Conservation (phyloP, 2,888 invertebrate genomes). For the Toxonevra muliebris region DNA sequence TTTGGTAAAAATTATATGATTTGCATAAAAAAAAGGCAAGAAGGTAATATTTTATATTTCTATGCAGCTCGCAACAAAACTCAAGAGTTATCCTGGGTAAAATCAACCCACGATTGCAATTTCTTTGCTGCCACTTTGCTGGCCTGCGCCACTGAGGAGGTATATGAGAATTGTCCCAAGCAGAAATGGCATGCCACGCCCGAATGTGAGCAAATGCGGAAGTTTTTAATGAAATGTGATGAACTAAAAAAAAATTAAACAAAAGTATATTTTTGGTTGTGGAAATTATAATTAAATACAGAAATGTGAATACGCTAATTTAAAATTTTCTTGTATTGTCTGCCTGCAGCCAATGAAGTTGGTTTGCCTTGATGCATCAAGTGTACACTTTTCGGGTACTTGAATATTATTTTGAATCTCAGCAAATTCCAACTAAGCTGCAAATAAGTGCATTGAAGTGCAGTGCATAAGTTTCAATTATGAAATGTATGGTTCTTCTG, state of each 20-base stretch:
- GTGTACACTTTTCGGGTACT: no score
- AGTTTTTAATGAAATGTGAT: constrained; percentile 42
- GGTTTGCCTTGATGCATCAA: no score
- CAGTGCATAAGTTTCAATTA: no score
- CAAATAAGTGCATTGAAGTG: no score
- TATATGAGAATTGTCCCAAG: constrained; percentile 47
- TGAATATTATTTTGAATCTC: no score
- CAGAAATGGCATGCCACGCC: constrained; percentile 45
- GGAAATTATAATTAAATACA: neutral
- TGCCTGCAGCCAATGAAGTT: no score
- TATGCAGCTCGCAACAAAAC: constrained; percentile 39
- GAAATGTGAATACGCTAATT: neutral
- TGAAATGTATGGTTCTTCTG: no score
- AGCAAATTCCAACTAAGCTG: no score
- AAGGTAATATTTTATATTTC: neutral
- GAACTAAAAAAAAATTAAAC: constrained; percentile 8
- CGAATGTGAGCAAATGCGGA: constrained; percentile 44
- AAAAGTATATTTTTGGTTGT: neutral
- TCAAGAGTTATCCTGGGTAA: constrained; percentile 44
- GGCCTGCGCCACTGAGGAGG: constrained; percentile 45
- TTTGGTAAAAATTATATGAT: constrained; percentile 15
- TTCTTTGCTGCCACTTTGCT: constrained; percentile 45
- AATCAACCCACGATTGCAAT: constrained; percentile 41
- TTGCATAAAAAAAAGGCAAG: no score
- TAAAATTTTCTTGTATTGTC: no score